A percentile compares a stretch with the other conserved stretches of the same genome.
Evolutionary conservation across 2,797 vertebrate species (phyloP).

Genomic region (Gorsachius magnificus): DNA sequence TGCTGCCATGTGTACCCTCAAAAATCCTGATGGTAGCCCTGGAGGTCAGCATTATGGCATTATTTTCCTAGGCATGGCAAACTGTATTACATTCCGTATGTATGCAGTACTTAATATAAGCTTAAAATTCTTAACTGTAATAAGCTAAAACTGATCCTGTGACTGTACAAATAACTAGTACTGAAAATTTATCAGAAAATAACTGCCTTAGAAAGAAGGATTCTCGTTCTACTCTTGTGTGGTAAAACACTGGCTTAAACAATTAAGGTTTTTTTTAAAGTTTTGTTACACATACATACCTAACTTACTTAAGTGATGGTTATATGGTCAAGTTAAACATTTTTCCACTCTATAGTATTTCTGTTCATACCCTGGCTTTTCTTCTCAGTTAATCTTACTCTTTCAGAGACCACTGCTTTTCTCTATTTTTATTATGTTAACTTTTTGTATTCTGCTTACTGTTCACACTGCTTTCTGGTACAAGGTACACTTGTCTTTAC

Average conservation of each 20-base stretch:
- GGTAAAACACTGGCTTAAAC: too few species aligned
- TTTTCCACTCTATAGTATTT: background rate
- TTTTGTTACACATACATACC: conserved; percentile 9
- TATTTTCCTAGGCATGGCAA: conserved; percentile 59
- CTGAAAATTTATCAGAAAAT: too few species aligned
- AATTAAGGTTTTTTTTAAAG: background rate
- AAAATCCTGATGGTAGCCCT: background rate
- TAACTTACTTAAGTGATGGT: background rate
- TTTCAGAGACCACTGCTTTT: background rate
- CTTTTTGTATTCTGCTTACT: background rate
- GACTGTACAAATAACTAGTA: too few species aligned
- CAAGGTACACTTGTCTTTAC: background rate
- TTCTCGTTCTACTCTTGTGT: too few species aligned
- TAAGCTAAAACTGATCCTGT: too few species aligned
- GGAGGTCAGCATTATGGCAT: conserved; percentile 37
- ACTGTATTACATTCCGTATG: background rate
- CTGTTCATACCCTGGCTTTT: background rate
- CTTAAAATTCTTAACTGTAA: too few species aligned
- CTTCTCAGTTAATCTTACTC: background rate
- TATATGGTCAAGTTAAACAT: background rate
- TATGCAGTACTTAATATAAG: too few species aligned
- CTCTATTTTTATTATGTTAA: background rate
- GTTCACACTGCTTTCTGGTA: background rate
- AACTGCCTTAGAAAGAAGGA: too few species aligned
- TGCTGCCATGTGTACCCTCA: conserved; percentile 16